Evolutionary conservation across 1,140 invertebrate species (phyloP), one percentile per base, ranked within the genome.

Genomic region (Marisa cornuarietis): DNA sequence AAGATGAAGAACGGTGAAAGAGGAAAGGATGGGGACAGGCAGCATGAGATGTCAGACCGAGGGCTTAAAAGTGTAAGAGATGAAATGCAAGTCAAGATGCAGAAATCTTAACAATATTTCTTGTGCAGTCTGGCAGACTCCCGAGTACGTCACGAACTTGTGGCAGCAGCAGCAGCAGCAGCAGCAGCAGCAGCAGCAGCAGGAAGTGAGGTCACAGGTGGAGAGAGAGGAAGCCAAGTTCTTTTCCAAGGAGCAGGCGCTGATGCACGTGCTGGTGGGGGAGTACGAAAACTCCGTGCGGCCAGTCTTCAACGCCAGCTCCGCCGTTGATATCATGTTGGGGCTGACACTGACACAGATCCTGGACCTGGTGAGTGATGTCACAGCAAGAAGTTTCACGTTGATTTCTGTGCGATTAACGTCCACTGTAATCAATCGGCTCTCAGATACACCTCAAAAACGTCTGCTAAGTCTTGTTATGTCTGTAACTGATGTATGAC

Each of bases 341-440:
- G 97, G 97, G 90, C 94, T 99, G 92, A 98, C 97, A 88, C 94
- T 99, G 91, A 98, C 98, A 95, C 98, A 99, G 94, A 98, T 99
- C 92, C 98, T 99, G 92, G 98, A 99, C 93, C 97, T 99, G 94
- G 98, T 99, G 94, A 95, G 95, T 89, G 24, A 58, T 13, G 13
- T 71, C 22, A 72, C 49, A 54, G 58, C 3, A 6, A 7, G 22
- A 26, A 49, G 24, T 20, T 24, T 24, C 18, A 62, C 42, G n/a
- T 9, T 61, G 31, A n/a, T 11, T 14, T 20, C 5, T 54, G 20
- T 62, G 16, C n/a, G 74, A 62, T 9, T n/a, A n/a, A n/a, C n/a
- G n/a, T n/a, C n/a, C n/a, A 11, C 16, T n/a, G 73, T 75, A 22
- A 75, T 26, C 26, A 58, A 54, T 58, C 22, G 16, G 42, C 0